A percentile compares a stretch with the other conserved stretches of the same genome.
Conservation (phyloP, 1,140 invertebrate genomes). For the Lepidotrigona ventralis region DNA sequence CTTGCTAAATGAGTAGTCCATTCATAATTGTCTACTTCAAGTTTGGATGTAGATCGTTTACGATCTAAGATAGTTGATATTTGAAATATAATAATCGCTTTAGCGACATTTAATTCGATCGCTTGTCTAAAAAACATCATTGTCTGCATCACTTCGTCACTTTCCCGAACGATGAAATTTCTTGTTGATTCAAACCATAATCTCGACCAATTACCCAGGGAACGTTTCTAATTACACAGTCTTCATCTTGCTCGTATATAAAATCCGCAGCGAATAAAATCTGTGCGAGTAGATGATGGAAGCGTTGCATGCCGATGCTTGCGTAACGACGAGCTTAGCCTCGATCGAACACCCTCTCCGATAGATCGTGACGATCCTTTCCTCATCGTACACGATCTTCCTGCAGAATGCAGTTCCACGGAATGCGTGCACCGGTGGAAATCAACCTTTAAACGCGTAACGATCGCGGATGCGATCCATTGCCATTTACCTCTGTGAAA, state of each 20-base stretch:
- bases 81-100: neutral
- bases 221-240: conserved; percentile 10
- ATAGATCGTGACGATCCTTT: conserved; percentile 3
- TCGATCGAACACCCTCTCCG: conserved; percentile 33
- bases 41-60: neutral
- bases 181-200: neutral
- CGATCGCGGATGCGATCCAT: conserved; percentile 5
- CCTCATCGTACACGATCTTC: conserved; percentile 7
- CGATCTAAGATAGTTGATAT: too few relatives aligned
- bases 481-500: conserved; percentile 31
- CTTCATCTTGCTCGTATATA: neutral
- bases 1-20: neutral
- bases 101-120: neutral
- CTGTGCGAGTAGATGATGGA: conserved; percentile 33
- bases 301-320: conserved; percentile 45
- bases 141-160: neutral
- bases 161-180: neutral
- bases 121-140: neutral
- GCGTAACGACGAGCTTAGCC: conserved; percentile 44
- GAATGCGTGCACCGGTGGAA: conserved; percentile 1
- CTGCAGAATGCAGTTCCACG: conserved; percentile 29
- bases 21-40: neutral
- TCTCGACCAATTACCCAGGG: neutral
- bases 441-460: conserved; percentile 10
- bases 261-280: conserved; percentile 16